Base-by-base conservation (phyloP, 1,140 invertebrate genomes). In the Pseudobourletiella spinata region DNA sequence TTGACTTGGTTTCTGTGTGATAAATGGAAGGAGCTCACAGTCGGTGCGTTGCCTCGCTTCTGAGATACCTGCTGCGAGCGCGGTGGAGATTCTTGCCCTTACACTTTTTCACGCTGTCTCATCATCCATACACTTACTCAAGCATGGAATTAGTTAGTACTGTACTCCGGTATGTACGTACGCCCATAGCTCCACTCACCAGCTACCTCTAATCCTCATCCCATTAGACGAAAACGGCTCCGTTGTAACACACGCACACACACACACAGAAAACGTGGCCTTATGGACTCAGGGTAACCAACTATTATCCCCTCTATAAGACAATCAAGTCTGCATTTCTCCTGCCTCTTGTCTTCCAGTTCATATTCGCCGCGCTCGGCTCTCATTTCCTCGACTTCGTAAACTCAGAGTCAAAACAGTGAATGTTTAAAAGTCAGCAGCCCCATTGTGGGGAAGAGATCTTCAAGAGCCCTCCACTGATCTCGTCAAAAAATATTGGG, bases 1-100 rank as follows among this genome's bases (percentile, higher is more conserved):
- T 54, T 54, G 57, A 59, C 57, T 48, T 59, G 44, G 57, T 56
- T 56, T n/a, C n/a, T 61, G 26, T 55, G 59, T 61, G 59, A 61
- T 61, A 61, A 61, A 61, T 61, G 50, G 51, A 61, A 29, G 52
- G 52, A 50, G 30, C 58, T 60, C 58, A 60, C 58, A 60, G 58
- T 61, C 51, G 59, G 59, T 29, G 32, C 39, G 42, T 35, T 30
- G 44, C 44, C 29, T 48, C 11, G 57, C 59, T 52, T 51, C 59
- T 44, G 30, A 28, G 35, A n/a, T 55, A 16, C 51, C 51, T 30
- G 59, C 51, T 55, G 51, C 25, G 51, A 54, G 20, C 48, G 28
- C 14, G 22, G n/a, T 51, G 48, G 48, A 39, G 8, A n/a, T n/a
- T 8, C 32, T 39, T 39, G 32, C 32, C 32, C 32, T 26, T 25